Percentiles rank a stretch among this genome's conserved stretches.
Conservation (phyloP, 1,140 invertebrate genomes). For the Brachionus asplanchnoidis region DNA sequence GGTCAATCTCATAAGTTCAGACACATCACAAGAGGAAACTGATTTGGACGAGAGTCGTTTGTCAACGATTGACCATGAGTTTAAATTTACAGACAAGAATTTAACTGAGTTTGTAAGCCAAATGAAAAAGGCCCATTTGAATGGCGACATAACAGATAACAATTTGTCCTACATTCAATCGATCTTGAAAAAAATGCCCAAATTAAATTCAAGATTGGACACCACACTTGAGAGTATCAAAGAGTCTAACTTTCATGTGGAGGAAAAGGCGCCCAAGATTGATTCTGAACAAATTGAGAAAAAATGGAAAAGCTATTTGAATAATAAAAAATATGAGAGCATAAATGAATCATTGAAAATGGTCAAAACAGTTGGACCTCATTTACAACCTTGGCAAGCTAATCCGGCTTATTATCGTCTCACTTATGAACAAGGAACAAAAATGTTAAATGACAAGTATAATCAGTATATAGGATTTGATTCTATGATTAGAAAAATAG, state of each 20-base stretch:
- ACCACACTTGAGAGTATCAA: not conserved
- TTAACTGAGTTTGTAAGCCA: not conserved
- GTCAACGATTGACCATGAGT: not conserved
- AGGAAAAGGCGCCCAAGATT: not conserved
- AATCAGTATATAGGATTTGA: constrained; percentile 24
- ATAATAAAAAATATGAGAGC: not conserved
- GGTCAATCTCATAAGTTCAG: not conserved
- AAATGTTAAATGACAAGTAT: constrained; percentile 22
- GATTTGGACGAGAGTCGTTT: not conserved
- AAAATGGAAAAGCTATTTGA: constrained; percentile 28
- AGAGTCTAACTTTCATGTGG: not conserved
- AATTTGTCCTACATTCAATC: not conserved
- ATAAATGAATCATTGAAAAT: not conserved
- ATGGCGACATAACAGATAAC: not conserved
- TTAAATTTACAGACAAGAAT: not conserved
- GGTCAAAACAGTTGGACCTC: not conserved
- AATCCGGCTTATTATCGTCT: not conserved
- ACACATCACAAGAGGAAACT: not conserved
- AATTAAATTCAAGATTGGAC: not conserved
- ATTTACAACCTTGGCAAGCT: not conserved
- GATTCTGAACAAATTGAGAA: constrained; percentile 3
- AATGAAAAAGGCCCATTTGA: not conserved
- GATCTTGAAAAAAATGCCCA: constrained; percentile 9
- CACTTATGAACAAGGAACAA: not conserved
- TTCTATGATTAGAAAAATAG: constrained; percentile 7